A percentile compares a stretch with the other conserved stretches of the same genome.
phyloP scores from a whole-genome alignment of 2,888 invertebrate genomes.

The Enchytraeus crypticus region DNA sequence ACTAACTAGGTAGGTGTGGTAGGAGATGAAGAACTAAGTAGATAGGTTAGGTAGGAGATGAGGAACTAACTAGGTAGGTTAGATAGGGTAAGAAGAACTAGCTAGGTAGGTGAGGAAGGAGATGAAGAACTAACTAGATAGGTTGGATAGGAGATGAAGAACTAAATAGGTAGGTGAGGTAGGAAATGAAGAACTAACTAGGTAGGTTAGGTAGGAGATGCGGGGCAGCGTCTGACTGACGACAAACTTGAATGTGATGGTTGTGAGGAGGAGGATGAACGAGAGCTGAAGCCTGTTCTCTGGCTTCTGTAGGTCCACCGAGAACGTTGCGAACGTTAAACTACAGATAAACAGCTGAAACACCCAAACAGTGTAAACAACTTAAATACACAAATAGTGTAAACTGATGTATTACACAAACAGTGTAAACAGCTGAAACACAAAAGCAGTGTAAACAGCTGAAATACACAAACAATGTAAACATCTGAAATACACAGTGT shows the following conservation, averaged over 20 bases:
- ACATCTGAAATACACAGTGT: too few species aligned
- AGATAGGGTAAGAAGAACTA: conserved; percentile 1
- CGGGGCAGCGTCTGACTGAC: conserved; percentile 32
- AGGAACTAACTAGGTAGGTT: conserved; percentile 8
- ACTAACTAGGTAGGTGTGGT: not conserved
- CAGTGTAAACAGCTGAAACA: not conserved
- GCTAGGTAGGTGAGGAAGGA: not conserved
- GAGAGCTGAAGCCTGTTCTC: conserved; percentile 33
- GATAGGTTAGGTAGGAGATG: not conserved
- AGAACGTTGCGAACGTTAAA: conserved; percentile 31
- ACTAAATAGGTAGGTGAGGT: too few species aligned
- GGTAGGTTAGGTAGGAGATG: conserved; percentile 33
- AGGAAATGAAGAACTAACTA: too few species aligned
- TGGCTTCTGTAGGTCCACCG: conserved; percentile 28
- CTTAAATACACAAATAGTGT: not conserved
- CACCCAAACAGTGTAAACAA: not conserved
- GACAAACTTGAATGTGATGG: conserved; percentile 34
- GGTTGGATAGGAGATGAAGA: conserved; percentile 34
- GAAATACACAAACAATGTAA: not conserved
- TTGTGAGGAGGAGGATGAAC: conserved; percentile 32
- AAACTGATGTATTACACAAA: not conserved
- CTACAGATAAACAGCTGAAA: conserved; percentile 33
- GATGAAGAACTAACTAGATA: conserved; percentile 28
- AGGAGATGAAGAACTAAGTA: not conserved
- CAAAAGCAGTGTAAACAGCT: not conserved